Percentiles rank a stretch among this genome's conserved stretches.
These are phyloP conservation scores for Macaria notata DNA, from an alignment of 2,888 invertebrate species.

Conservation along the genomic window DNA sequence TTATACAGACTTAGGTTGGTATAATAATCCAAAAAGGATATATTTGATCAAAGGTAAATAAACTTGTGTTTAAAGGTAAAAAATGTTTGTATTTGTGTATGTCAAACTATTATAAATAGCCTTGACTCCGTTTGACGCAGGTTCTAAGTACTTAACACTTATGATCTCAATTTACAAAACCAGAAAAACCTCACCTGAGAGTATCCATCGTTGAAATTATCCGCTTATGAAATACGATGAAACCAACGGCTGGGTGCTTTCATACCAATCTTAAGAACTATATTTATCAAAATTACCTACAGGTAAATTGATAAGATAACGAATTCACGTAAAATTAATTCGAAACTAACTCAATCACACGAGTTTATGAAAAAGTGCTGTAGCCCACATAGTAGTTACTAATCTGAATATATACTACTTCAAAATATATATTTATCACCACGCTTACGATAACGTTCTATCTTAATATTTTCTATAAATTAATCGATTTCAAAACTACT, in stretches of 20 bases:
- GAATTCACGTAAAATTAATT: conserved; percentile 4
- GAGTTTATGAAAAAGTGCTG: not conserved
- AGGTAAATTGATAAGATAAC: conserved; percentile 28
- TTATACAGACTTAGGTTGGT: no score
- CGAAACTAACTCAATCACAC: conserved; percentile 1
- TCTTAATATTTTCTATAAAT: no score
- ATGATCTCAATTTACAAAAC: not conserved
- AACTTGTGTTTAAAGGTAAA: conserved; percentile 15
- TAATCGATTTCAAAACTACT: no score
- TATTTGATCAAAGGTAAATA: conserved; percentile 5
- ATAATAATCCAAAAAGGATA: no score
- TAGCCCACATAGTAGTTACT: not conserved
- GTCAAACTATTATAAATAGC: conserved; percentile 35
- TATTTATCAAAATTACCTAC: conserved; percentile 18
- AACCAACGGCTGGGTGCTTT: conserved; percentile 1
- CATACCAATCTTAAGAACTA: conserved; percentile 17
- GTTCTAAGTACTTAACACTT: conserved; percentile 13
- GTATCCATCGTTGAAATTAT: conserved; percentile 51
- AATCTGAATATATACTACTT: not conserved
- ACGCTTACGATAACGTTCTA: no score
- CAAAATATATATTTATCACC: no score
- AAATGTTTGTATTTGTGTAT: conserved; percentile 14
- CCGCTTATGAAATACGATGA: conserved; percentile 2
- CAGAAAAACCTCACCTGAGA: conserved; percentile 46
- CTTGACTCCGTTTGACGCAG: conserved; percentile 52